Conservation (phyloP, 2,113 vertebrate species). For the Caloenas nicobarica region DNA sequence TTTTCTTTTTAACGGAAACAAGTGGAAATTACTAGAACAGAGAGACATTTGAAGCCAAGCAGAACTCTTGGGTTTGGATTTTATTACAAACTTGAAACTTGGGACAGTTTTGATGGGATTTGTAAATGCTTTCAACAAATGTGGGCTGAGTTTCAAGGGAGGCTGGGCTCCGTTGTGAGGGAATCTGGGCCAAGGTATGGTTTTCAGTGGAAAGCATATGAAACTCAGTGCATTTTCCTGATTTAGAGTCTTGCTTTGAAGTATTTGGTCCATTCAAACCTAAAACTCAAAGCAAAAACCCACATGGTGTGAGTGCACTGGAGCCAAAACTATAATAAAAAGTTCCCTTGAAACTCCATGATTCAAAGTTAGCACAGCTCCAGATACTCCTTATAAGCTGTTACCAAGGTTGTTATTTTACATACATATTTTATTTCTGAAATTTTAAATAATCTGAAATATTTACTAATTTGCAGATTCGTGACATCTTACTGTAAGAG, state of each 20-base stretch:
- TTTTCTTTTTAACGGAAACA: slow-evolving; percentile 13
- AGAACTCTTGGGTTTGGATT: slow-evolving; percentile 55
- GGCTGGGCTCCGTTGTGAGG: background rate
- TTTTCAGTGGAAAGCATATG: slow-evolving; percentile 61
- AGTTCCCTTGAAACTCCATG: slow-evolving; percentile 14
- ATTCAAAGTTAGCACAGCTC: background rate
- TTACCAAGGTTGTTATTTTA: background rate
- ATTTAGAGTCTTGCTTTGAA: slow-evolving; percentile 60
- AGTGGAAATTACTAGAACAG: slow-evolving; percentile 57
- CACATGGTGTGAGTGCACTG: slow-evolving; percentile 34
- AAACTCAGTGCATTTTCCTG: slow-evolving; percentile 38
- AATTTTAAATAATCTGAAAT: background rate
- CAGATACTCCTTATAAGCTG: slow-evolving; percentile 25
- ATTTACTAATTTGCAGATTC: background rate
- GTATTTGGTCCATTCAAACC: slow-evolving; percentile 58
- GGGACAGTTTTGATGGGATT: slow-evolving; percentile 55
- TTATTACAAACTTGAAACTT: slow-evolving; percentile 50
- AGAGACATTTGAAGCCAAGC: slow-evolving; percentile 42
- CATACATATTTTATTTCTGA: background rate
- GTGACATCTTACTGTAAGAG: background rate
- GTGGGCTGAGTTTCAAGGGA: slow-evolving; percentile 51
- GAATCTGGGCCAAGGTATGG: slow-evolving; percentile 58
- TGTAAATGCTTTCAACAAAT: slow-evolving; percentile 32
- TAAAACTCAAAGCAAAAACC: slow-evolving; percentile 58
- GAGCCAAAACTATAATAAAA: slow-evolving; percentile 50